Percentiles rank a stretch among this genome's conserved stretches.
These are phyloP conservation scores for Drosophila auraria DNA, from an alignment of 1,140 invertebrate species.

Conservation along the genomic window DNA sequence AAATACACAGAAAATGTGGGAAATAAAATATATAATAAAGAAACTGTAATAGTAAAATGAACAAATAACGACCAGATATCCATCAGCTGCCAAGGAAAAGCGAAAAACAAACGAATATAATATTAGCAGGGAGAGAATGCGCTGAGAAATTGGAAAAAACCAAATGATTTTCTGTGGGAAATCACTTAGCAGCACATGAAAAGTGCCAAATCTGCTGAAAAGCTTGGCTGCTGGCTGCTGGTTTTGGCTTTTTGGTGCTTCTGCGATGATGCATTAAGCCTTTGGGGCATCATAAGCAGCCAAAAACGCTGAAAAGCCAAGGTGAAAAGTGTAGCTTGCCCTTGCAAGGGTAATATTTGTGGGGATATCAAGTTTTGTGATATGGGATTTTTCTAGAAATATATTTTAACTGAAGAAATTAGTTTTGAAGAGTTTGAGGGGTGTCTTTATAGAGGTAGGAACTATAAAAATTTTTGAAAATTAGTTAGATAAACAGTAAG, in stretches of 20 bases:
- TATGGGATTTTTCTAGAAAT: too few relatives aligned
- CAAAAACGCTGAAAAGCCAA: slow-evolving; percentile 23
- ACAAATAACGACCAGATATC: slow-evolving; percentile 72
- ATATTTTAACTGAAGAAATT: too few relatives aligned
- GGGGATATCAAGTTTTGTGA: too few relatives aligned
- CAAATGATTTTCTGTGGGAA: slow-evolving; percentile 56
- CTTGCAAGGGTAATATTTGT: neutral
- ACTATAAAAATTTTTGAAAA: too few relatives aligned
- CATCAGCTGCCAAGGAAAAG: slow-evolving; percentile 44
- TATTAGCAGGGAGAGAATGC: slow-evolving; percentile 16
- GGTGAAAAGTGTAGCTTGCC: slow-evolving; percentile 37
- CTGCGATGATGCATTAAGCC: neutral
- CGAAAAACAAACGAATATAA: slow-evolving; percentile 2
- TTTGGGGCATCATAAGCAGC: slow-evolving; percentile 31
- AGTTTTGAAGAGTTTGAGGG: too few relatives aligned
- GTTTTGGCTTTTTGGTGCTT: slow-evolving; percentile 1
- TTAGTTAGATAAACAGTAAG: too few relatives aligned
- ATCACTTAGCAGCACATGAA: slow-evolving; percentile 59
- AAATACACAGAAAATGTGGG: neutral
- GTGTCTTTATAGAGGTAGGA: too few relatives aligned
- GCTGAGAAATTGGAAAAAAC: slow-evolving; percentile 13
- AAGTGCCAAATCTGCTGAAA: slow-evolving; percentile 63
- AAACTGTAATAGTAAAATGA: slow-evolving; percentile 37
- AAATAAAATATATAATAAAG: neutral
- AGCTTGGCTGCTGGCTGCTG: neutral